phyloP scores from a whole-genome alignment of 2,888 invertebrate genomes.

The Hylaea fasciaria region DNA sequence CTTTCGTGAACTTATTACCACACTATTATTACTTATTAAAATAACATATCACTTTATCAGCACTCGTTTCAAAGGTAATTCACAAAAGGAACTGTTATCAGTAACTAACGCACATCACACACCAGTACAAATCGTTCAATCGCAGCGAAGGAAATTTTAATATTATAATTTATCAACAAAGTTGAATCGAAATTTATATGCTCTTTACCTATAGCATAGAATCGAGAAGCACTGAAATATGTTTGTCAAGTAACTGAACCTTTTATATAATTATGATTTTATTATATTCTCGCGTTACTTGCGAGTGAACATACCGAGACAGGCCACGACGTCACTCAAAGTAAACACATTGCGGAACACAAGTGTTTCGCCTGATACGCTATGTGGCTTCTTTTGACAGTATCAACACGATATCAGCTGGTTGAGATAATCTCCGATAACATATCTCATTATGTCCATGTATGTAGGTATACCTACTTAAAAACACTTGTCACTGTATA shows the following conservation, averaged over 20 bases:
- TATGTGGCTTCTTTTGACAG: slow-evolving; percentile 43
- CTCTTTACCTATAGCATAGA: slow-evolving; percentile 44
- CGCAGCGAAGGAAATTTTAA: slow-evolving; percentile 61
- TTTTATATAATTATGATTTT: slow-evolving; percentile 39
- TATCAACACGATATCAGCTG: slow-evolving; percentile 57
- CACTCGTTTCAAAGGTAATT: slow-evolving; percentile 40
- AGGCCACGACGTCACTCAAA: slow-evolving; percentile 46
- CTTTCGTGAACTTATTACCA: neutral
- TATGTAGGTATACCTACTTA: slow-evolving; percentile 8
- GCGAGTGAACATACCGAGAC: slow-evolving; percentile 26
- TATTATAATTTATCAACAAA: slow-evolving; percentile 65
- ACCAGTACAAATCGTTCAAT: slow-evolving; percentile 73
- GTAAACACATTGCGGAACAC: slow-evolving; percentile 52
- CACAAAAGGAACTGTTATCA: slow-evolving; percentile 54
- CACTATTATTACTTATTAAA: slow-evolving; percentile 39
- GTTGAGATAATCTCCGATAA: slow-evolving; percentile 65
- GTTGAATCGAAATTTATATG: slow-evolving; percentile 49
- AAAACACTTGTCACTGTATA: slow-evolving; percentile 21
- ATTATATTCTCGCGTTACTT: slow-evolving; percentile 24
- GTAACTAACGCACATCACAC: slow-evolving; percentile 58
- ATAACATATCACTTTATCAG: slow-evolving; percentile 42
- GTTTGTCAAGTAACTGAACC: slow-evolving; percentile 34
- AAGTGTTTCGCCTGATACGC: slow-evolving; percentile 44
- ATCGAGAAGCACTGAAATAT: slow-evolving; percentile 35
- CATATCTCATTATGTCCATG: slow-evolving; percentile 23